phyloP scores from a whole-genome alignment of 2,888 invertebrate genomes.

The Baccha elongata region DNA sequence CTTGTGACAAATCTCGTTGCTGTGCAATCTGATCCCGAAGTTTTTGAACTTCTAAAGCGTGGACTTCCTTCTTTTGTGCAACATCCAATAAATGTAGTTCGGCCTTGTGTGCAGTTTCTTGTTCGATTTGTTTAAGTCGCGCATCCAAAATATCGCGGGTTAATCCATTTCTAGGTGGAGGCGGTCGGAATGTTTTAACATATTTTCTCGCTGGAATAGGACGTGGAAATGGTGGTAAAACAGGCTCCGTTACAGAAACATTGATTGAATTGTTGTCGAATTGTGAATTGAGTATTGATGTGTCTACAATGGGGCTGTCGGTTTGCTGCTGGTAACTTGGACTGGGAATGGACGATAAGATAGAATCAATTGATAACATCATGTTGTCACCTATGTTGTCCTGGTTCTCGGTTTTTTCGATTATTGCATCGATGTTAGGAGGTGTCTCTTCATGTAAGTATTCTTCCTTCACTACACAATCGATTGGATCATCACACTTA shows the following conservation, averaged over 20 bases:
- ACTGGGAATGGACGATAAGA: not conserved
- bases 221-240: no score
- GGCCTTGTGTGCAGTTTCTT: not conserved
- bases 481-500: no score
- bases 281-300: no score
- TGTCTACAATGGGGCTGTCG: not conserved
- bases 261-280: not conserved
- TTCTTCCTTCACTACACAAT: no score
- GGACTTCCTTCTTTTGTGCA: not conserved
- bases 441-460: no score
- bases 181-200: no score
- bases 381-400: not conserved
- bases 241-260: not conserved
- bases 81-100: not conserved
- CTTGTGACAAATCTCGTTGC: not conserved
- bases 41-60: not conserved
- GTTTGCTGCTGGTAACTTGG: not conserved
- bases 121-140: not conserved
- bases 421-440: no score
- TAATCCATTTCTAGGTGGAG: not conserved
- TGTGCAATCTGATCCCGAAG: not conserved
- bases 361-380: not conserved
- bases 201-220: no score
- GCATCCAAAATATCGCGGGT: not conserved
- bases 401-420: no score